Base-by-base conservation (phyloP, 2,797 vertebrate genomes). In the Melanotaenia pygmaea region DNA sequence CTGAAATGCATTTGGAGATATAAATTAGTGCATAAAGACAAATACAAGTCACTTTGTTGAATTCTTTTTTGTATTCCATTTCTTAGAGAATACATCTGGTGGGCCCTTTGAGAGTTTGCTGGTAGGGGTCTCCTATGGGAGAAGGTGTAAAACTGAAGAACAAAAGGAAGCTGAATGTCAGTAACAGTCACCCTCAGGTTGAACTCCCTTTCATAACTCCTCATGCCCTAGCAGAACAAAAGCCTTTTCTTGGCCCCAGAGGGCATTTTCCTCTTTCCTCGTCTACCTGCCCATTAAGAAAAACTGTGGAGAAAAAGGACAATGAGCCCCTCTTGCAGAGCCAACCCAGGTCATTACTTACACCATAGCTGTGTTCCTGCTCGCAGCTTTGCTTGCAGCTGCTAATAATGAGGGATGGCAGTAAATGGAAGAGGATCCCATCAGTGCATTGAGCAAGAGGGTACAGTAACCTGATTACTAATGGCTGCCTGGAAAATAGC, bases 401-500 rank as follows among this genome's bases (percentile, higher is more conserved):
- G 79, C 87, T 91, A 89, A 93, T 91, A 84, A 90, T 89, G 86
- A 92, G 75, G 63, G 78, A 92, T 91, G 86, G 75, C 77, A 79
- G 74, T 73, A 82, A 79, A 84, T 83, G 78, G 75, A 89, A 76
- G 87, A 92, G 88, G 86, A 87, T 87, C 85, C 84, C 86, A 78
- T 85, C 83, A 82, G 84, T 87, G 87, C 85, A 77, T 71, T 76
- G 87, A 87, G 81, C 83, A 84, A 66, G 66, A 77, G 81, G 68
- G 74, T 84, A 87, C 83, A 87, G 85, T 91, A 92, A 91, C 86
- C 87, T 87, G 88, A 93, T 92, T 93, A 91, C 81, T 72, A 76
- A 83, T 32, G 62, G 69, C 77, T 87, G 79, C 76, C 79, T 75
- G 79, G 77, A 82, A 91, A 89, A 88, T 78, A 83, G 75, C 80